Base-by-base conservation (phyloP, 2,113 vertebrate species). In the Lampris megalopsis region DNA sequence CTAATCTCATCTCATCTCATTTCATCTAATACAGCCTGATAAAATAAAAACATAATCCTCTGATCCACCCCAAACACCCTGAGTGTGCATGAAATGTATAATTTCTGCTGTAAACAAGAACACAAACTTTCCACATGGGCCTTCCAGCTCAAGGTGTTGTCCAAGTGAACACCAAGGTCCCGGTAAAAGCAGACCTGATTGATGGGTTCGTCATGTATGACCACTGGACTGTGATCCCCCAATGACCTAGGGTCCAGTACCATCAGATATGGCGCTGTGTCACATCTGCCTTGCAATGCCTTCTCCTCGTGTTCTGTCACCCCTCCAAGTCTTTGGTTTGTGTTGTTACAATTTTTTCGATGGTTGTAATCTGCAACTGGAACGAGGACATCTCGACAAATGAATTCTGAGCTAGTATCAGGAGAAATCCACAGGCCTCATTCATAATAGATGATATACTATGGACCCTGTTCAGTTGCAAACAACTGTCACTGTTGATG, bases 401-500 rank as follows among this genome's bases (percentile, higher is more conserved):
- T 79, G 73, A 52, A 72, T 80, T 84, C 70, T 65, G 50, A 53
- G 67, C 75, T 49, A 62, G 84, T 64, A 53, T n/a, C 52, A 77
- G 75, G 76, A 36, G n/a, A 1, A 69, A 24, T 84, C 73, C 79
- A 73, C 56, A 36, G 80, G 65, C 61, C 61, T 41, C 63, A 65
- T 47, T 54, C 56, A 54, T 79, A 84, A 83, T 81, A 49, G 69
- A 70, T 40, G 24, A 74, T 60, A 56, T 24, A 24, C 24, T 65
- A 79, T 78, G 75, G 72, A 83, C 59, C 63, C 76, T 49, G n/a
- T 84, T 76, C 75, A 81, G 58, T 67, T 71, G 77, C 69, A 86
- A 58, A 38, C 7, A 82, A 83, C 86, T 90, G 85, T 88, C 83
- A 75, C 52, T 68, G 69, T 49, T 67, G 11, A 35, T 71, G 78